Evolutionary conservation across 2,113 vertebrate genomes (phyloP).

Genomic region (Prinia subflava): DNA sequence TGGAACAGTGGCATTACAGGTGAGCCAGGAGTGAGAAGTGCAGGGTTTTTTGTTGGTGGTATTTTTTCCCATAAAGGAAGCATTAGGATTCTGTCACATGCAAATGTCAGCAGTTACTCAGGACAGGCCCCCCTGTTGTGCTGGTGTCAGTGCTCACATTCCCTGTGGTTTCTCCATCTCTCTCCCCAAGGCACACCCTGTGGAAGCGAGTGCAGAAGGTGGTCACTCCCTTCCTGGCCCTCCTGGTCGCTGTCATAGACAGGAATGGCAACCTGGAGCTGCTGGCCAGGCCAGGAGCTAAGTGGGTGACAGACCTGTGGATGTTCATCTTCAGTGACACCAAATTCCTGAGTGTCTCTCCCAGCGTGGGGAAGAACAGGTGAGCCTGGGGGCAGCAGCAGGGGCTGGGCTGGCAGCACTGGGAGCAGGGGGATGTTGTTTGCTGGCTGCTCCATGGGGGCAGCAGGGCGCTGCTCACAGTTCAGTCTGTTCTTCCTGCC

Average conservation of each 20-base stretch:
- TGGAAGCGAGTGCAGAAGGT: slow-evolving; percentile 88
- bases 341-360: slow-evolving; percentile 81
- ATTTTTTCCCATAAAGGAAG: neutral
- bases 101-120: neutral
- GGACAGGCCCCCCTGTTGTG: neutral
- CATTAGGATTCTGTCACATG: neutral
- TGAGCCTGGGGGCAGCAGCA: slow-evolving; percentile 46
- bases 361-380: slow-evolving; percentile 54
- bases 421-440: rapidly evolving
- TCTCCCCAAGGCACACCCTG: slow-evolving; percentile 80
- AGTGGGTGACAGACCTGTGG: slow-evolving; percentile 83
- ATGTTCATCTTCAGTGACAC: slow-evolving; percentile 85
- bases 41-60: rapidly evolving
- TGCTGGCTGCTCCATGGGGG: neutral
- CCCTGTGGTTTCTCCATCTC: neutral
- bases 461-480: neutral
- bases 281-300: slow-evolving; percentile 61
- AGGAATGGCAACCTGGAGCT: slow-evolving; percentile 87
- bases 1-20: neutral
- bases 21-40: neutral
- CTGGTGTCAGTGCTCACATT: neutral
- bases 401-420: neutral
- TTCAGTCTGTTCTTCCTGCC: neutral
- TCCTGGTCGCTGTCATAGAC: slow-evolving; percentile 84
- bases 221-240: slow-evolving; percentile 84